Conservation (phyloP, 2,797 vertebrate genomes). For the Morelia viridis region DNA sequence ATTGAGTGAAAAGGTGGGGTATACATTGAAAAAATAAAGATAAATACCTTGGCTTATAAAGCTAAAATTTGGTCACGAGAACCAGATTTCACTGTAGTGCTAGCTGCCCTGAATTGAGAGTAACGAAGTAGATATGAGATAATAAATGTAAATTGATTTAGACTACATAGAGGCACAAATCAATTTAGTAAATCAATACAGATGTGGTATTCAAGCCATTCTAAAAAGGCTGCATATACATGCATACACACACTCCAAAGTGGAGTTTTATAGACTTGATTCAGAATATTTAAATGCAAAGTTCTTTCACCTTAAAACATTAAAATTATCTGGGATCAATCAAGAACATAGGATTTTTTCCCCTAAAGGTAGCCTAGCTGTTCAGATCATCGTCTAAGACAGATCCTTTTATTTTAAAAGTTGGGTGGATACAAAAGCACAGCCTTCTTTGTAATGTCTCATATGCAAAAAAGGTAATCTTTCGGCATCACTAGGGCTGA, state of each 20-base stretch:
- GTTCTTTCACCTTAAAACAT: not conserved
- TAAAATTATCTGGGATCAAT: not conserved
- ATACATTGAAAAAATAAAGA: not conserved
- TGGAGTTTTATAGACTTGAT: not conserved
- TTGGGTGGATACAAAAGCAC: not conserved
- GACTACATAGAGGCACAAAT: not conserved
- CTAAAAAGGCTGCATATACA: not conserved
- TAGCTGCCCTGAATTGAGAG: not conserved
- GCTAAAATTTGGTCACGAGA: not conserved
- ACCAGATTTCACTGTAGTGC: not conserved
- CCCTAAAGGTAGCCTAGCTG: not conserved
- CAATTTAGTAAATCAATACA: not conserved
- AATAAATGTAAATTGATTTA: not conserved
- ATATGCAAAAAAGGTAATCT: not conserved
- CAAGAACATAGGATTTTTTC: not conserved
- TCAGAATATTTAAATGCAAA: not conserved
- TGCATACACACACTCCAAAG: not conserved
- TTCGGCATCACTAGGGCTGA: not conserved
- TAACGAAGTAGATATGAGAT: not conserved
- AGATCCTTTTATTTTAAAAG: not conserved
- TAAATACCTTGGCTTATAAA: not conserved
- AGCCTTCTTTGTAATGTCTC: not conserved
- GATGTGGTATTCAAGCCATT: not conserved
- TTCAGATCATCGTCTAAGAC: not conserved
- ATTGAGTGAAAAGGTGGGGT: not conserved